A percentile compares a stretch with the other conserved stretches of the same genome.
These are phyloP conservation scores for Ptychoptera contaminata DNA, from an alignment of 2,888 invertebrate genomes.

Conservation along the genomic window DNA sequence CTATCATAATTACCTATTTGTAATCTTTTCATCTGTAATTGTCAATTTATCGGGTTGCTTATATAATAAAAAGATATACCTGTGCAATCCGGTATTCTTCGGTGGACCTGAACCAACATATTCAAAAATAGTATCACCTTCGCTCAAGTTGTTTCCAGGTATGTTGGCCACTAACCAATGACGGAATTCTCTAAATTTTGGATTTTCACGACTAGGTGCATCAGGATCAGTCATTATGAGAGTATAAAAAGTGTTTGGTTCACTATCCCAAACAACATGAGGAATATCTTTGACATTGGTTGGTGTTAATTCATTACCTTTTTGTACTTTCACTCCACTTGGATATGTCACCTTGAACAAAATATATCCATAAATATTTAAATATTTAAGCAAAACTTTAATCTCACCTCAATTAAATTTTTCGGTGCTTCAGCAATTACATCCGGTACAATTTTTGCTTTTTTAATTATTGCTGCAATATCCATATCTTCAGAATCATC, in stretches of 20 bases:
- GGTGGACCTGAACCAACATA: conserved; percentile 82
- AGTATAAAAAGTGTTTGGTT: conserved; percentile 18
- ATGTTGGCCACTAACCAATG: conserved; percentile 87
- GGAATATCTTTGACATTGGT: conserved; percentile 34
- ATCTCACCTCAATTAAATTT: conserved; percentile 32
- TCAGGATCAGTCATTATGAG: conserved; percentile 56
- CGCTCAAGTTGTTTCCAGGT: conserved; percentile 48
- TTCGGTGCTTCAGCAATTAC: conserved; percentile 45
- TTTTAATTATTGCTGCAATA: not conserved
- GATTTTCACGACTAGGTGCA: conserved; percentile 61
- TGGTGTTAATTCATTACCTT: conserved; percentile 58
- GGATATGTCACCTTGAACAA: conserved; percentile 17
- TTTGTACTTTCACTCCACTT: conserved; percentile 29
- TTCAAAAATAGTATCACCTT: conserved; percentile 58
- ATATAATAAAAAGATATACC: conserved; percentile 65
- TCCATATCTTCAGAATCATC: not conserved
- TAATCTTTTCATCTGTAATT: conserved; percentile 1
- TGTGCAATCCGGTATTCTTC: conserved; percentile 53
- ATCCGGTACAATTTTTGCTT: conserved; percentile 47
- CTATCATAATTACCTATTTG: not conserved
- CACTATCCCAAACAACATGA: conserved; percentile 18
- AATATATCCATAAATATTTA: no score
- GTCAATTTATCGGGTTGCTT: conserved; percentile 39
- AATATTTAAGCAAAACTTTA: conserved; percentile 3
- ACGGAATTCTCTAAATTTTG: conserved; percentile 75